Evolutionary conservation across 2,797 vertebrate genomes (phyloP).

Genomic region (Phataginus tricuspis): DNA sequence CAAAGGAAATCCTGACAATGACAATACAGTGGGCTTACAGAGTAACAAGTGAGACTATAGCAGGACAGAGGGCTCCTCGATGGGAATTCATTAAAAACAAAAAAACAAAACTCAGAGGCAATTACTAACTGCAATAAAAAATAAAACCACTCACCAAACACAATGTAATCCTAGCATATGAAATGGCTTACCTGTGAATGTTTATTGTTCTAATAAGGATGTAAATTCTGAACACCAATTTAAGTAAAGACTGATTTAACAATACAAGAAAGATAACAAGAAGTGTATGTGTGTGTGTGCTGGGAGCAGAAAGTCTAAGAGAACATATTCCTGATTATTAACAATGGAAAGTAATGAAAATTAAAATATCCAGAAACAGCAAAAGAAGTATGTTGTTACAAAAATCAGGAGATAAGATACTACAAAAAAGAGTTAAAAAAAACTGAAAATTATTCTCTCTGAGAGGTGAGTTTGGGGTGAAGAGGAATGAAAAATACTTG

Average conservation of each 20-base stretch:
- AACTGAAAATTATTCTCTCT: neutral
- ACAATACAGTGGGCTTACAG: neutral
- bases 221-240: neutral
- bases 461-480: neutral
- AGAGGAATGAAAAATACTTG: neutral
- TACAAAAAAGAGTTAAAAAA: neutral
- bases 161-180: neutral
- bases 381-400: neutral
- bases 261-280: neutral
- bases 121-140: neutral
- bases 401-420: neutral
- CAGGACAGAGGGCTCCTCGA: neutral
- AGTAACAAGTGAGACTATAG: neutral
- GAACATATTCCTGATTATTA: neutral
- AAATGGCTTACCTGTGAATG: neutral
- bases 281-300: neutral
- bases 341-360: neutral
- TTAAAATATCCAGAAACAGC: slow-evolving; percentile 7
- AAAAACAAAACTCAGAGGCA: neutral
- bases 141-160: neutral
- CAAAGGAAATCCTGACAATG: neutral
- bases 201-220: neutral
- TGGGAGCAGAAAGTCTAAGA: neutral
- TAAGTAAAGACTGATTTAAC: neutral
- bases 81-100: neutral